Base-by-base conservation (phyloP, 23 tunicate genomes). In the Corella eumyota region DNA sequence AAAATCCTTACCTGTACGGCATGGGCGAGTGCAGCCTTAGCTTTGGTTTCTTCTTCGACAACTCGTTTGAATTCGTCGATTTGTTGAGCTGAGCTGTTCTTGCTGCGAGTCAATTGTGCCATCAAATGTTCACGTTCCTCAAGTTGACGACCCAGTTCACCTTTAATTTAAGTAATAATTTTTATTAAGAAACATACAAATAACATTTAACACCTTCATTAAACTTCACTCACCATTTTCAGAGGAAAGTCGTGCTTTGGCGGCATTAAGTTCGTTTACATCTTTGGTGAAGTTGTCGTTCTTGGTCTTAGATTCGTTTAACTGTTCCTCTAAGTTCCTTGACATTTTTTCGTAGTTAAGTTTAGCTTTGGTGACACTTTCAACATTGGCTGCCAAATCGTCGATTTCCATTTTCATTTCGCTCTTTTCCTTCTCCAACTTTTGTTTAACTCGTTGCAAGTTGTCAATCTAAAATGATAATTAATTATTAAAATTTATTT, bases 371-470 rank as follows among this genome's bases (percentile, higher is more conserved):
- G 80, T 72, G 25, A 66, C 73, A 51, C 82, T 75, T 51, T 92
- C 98, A 0, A 78, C 90, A 45, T 72, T 92, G 3, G 86, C 55
- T 22, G 85, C 71, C 45, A 93, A 49, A 45, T 93, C 99, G 46
- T 93, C 99, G 36, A 93, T 84, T 37, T 93, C 99, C 95, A 84
- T 93, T 45, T 92, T 92, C 75, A 83, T 74, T 63, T 93, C 99
- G 50, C 90, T 77, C 54, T 93, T 93, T 60, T 93, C 99, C 62
- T 93, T 93, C 36, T 93, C 99, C 27, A 93, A 44, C 68, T 93
- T 93, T 50, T 84, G 95, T 58, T 93, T 93, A 20, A 93, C 99
- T 61, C 99, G 74, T 84, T 77, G 90, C 47, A 93, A 52, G 58
- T 93, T 93, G 71, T 93, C 99, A 46, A 93, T 90, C 93, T 93